Base-by-base conservation (phyloP, 1,140 invertebrate genomes). In the Marisa cornuarietis region DNA sequence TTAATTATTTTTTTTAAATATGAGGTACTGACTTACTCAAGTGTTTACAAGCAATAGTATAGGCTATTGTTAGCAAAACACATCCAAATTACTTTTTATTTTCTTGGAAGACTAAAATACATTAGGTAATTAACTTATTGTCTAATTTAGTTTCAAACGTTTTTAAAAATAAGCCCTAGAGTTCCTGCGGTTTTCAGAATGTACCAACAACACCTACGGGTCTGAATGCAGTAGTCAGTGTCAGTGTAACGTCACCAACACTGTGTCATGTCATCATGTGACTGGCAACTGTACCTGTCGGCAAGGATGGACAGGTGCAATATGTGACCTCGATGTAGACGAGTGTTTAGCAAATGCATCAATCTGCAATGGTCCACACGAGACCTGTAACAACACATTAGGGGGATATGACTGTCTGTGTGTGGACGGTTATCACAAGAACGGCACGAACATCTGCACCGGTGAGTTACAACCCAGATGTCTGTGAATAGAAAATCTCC, bases 321-420 rank as follows among this genome's bases (percentile, higher is more conserved):
- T 63, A 14, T 86, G 85, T 79, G 51, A 66, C 51, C 71, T 26
- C 9, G 76, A 84, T 54, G 72, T 84, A 54, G 61, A 82, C 62
- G 83, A 82, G 78, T 88, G 87, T 42, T 42, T 42, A 42, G 31
- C 31, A 0, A 42, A 42, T 42, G 31, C 9, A 18, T 11, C 54
- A 58, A 11, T 58, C 11, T 58, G 54, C 9, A 58, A 11, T 1
- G 54, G 54, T 14, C 54, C 11, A 6, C 54, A 58, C 16, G 54
- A 58, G 16, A 8, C 24, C 0, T 80, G 80, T 74, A 54, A 10
- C 69, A 81, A 81, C 69, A 81, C n/a, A 16, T 51, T 63, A 0
- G 80, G 80, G 20, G 54, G 71, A 31, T 78, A 63, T 58, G 22
- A 16, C 24, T 81, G 80, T 58, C 22, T 71, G 22, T 81, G 80